A percentile compares a stretch with the other conserved stretches of the same genome.
Evolutionary conservation across 2,797 vertebrate genomes (phyloP).

Genomic region (Prunella strophiata): DNA sequence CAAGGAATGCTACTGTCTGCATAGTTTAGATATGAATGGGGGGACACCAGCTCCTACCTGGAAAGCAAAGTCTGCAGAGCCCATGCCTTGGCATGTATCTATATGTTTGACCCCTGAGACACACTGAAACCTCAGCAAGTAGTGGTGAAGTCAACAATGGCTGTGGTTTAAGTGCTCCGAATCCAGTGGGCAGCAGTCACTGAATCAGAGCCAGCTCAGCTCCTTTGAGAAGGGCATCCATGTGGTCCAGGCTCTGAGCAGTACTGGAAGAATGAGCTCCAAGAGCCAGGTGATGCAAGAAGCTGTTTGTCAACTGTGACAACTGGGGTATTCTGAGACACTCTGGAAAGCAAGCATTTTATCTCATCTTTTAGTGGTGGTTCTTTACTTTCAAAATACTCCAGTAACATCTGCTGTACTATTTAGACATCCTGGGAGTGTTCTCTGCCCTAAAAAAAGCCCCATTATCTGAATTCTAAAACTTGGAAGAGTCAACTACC

Average conservation of each 20-base stretch:
- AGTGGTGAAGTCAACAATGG: rapidly evolving
- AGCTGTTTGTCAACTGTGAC: rapidly evolving
- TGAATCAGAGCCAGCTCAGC: neutral
- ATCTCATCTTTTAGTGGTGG: neutral
- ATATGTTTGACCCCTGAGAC: neutral
- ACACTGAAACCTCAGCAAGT: neutral
- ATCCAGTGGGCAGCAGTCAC: neutral
- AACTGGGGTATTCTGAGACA: neutral
- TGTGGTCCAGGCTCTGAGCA: neutral
- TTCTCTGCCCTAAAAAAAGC: neutral
- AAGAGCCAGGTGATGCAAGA: rapidly evolving
- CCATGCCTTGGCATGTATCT: neutral
- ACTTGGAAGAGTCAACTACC: neutral
- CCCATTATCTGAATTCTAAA: neutral
- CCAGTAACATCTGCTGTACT: neutral
- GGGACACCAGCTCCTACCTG: conserved; percentile 10
- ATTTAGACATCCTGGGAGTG: neutral
- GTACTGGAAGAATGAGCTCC: neutral
- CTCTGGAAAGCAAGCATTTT: neutral
- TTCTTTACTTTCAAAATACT: neutral
- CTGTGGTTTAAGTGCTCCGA: neutral
- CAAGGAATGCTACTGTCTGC: conserved; percentile 53
- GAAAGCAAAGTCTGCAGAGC: conserved; percentile 7
- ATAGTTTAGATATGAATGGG: neutral
- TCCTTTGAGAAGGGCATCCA: neutral